Evolutionary conservation across 2,888 invertebrate genomes (phyloP), one percentile per base, ranked within the genome.

Genomic region (Orchesellides sinensis): DNA sequence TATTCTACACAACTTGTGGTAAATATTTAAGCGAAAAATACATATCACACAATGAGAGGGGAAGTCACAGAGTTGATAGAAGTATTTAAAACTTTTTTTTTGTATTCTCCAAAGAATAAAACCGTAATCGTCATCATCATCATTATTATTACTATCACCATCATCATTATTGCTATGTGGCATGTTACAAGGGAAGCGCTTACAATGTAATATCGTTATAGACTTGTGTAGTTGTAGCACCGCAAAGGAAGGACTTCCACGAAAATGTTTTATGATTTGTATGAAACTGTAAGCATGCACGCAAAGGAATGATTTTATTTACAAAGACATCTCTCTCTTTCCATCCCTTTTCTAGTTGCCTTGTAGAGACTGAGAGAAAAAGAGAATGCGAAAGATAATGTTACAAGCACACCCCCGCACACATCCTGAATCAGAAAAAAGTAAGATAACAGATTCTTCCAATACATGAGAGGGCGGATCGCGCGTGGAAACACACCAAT

Each of bases 401-500:
- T 54, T 63, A 49, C 52, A 40, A 79, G 70, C 74, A 73, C 81
- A 74, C 81, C 81, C 81, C 81, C 81, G 74, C 81, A 81, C 17
- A 80, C 54, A 79, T 35, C 52, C 45, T 77, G n/a, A n/a, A 21
- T 73, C 72, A 47, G 35, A 66, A 32, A 68, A 65, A 54, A 54
- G 19, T 10, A 32, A 6, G 73, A 80, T 80, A 81, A 59, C 35
- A 81, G 59, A 68, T 66, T 74, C 68, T 49, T 74, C 68, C 66
- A 73, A 73, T 73, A 49, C 66, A 59, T 74, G 49, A 78, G 68
- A 79, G 83, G 83, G 79, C 83, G 83, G 78, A 73, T 52, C 83
- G 73, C 68, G 83, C 78, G 83, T 83, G 83, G 73, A 79, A 83
- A 83, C 83, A 83, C 78, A 83, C 83, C 83, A 83, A 83, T 83